Evolutionary conservation across 2,888 invertebrate genomes (phyloP), one percentile per base, ranked within the genome.

Genomic region (Saturnia japonica): DNA sequence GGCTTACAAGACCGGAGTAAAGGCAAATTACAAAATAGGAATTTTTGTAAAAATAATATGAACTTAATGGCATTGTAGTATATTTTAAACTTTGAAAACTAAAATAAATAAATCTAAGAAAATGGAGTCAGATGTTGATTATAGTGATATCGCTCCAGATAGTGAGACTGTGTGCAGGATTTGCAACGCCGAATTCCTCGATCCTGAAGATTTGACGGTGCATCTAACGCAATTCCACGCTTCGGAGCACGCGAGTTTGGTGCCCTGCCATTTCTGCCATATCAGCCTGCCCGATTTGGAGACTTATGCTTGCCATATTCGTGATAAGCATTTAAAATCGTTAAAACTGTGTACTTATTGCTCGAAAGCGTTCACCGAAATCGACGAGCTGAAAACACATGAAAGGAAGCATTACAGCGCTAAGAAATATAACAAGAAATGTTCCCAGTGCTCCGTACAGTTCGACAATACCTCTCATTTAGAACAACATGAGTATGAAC

Each of bases 151-250:
- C 11, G 57, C 12, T 28, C 28, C 75, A 0, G 84, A 85, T 8
- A 70, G 74, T 0, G 89, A 89, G 0, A 88, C 87, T 0, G 85
- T 84, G 0, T 91, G 91, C 67, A 67, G 62, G 0, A 77, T 84
- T 68, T 91, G 90, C 68, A 75, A 74, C 40, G 89, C 90, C 1
- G 91, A 93, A 78, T 93, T 93, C 47, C 75, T 93, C 0, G 91
- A 93, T 22, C 74, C 81, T 0, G 87, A 85, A 1, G 93, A 93
- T 70, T 75, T 93, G 9, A 68, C 78, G 0, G 67, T 87, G 0
- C 93, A 93, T 69, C 64, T 86, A 1, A 71, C 73, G 0, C 90
- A 90, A 71, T 78, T 91, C 2, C 93, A 93, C 71, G 72, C 42
- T 12, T 64, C 51, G 22, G 70, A 22, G 45, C 9, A 25, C 12